Evolutionary conservation across 2,888 invertebrate species (phyloP).

Genomic region (Tetanocera ferruginea): DNA sequence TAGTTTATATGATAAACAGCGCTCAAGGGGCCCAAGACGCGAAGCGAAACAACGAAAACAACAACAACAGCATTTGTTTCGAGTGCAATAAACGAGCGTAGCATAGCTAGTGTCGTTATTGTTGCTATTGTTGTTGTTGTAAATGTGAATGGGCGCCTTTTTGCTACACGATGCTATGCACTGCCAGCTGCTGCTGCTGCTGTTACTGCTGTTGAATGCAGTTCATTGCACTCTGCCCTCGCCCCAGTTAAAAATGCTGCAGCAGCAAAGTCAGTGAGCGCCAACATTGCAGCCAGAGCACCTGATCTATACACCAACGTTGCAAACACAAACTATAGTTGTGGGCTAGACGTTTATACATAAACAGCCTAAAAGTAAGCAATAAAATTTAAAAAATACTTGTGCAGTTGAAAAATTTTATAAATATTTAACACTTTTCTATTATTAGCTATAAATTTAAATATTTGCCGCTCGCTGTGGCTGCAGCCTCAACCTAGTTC

Average conservation of each 20-base stretch:
- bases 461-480: constrained; percentile 21
- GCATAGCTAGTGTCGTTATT: too few relatives aligned
- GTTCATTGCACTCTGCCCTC: constrained; percentile 70
- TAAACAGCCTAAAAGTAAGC: background rate
- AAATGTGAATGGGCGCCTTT: constrained; percentile 45
- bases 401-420: background rate
- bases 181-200: constrained; percentile 44
- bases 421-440: background rate
- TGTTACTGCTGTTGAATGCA: constrained; percentile 51
- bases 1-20: constrained; percentile 38
- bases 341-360: background rate
- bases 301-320: constrained; percentile 26
- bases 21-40: background rate
- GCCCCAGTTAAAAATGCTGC: constrained; percentile 62
- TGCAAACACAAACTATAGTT: background rate
- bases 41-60: background rate
- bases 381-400: background rate
- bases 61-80: background rate
- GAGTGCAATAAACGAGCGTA: background rate
- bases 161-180: constrained; percentile 37
- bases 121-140: constrained; percentile 54
- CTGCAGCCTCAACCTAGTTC: constrained; percentile 50
- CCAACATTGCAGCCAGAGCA: constrained; percentile 33
- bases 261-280: constrained; percentile 39
- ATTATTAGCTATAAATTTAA: constrained; percentile 12